These are phyloP conservation scores for Batillaria attramentaria DNA, from an alignment of 1,140 invertebrate species.

Conservation along the genomic window DNA sequence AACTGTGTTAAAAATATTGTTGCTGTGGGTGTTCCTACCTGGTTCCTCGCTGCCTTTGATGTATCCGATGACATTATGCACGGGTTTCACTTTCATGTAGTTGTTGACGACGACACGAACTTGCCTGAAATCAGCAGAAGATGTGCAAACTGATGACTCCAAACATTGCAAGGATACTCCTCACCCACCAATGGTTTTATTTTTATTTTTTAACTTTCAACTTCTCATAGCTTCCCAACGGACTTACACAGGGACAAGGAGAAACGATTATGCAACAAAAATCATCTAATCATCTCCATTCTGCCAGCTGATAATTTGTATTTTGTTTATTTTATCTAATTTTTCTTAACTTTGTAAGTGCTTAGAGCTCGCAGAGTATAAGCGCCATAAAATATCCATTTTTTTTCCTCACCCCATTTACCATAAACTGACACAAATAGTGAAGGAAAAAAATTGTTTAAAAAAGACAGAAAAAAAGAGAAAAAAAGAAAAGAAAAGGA, in stretches of 20 bases:
- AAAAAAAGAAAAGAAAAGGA: neutral
- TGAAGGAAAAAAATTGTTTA: neutral
- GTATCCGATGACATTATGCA: constrained; percentile 74
- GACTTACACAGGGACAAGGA: neutral
- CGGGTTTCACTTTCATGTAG: constrained; percentile 54
- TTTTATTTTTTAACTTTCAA: too few species aligned
- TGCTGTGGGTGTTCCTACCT: constrained; percentile 52
- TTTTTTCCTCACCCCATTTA: neutral
- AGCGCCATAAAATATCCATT: neutral
- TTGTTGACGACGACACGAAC: constrained; percentile 61
- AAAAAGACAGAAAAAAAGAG: neutral
- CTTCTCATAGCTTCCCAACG: neutral
- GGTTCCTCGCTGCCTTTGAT: constrained; percentile 73
- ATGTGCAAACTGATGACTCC: neutral
- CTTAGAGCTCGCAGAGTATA: too few species aligned
- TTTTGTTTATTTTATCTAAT: neutral
- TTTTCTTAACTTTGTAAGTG: too few species aligned
- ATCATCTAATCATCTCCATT: too few species aligned
- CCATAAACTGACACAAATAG: neutral
- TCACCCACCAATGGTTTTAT: too few species aligned
- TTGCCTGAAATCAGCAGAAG: constrained; percentile 44
- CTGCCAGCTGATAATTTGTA: too few species aligned
- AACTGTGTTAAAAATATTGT: neutral
- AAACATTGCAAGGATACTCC: too few species aligned
- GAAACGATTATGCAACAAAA: neutral